Evolutionary conservation across 2,113 vertebrate genomes (phyloP).

Genomic region (Labeo rohita): DNA sequence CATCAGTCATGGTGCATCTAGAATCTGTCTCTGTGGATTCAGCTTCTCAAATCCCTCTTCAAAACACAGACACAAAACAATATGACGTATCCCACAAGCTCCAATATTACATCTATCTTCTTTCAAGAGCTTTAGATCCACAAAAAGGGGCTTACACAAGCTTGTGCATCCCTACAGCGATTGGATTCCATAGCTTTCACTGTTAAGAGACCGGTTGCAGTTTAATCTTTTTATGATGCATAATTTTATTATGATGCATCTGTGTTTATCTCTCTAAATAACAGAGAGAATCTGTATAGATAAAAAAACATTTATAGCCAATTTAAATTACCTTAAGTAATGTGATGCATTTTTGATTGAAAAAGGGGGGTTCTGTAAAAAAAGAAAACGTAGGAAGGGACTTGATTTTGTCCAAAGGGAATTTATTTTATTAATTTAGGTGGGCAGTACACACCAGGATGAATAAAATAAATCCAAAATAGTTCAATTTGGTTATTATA

Average conservation of each 20-base stretch:
- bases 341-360: not conserved
- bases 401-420: not conserved
- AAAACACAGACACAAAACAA: slow-evolving; percentile 33
- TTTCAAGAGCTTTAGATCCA: slow-evolving; percentile 4
- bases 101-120: slow-evolving; percentile 22
- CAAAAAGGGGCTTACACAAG: slow-evolving; percentile 12
- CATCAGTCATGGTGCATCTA: slow-evolving; percentile 30
- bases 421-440: not conserved
- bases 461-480: not conserved
- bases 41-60: slow-evolving; percentile 47
- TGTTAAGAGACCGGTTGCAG: not conserved
- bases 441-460: not conserved
- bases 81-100: slow-evolving; percentile 31
- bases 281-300: not conserved
- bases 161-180: not conserved
- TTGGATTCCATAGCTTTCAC: not conserved
- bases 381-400: not conserved
- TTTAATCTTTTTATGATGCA: slow-evolving; percentile 21
- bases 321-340: not conserved
- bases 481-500: not conserved
- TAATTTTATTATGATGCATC: slow-evolving; percentile 24
- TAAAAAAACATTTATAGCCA: not conserved
- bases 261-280: slow-evolving; percentile 23
- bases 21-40: slow-evolving; percentile 4
- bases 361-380: not conserved